A percentile compares a stretch with the other conserved stretches of the same genome.
These are phyloP conservation scores for Tupaia chinensis DNA, from an alignment of 2,113 vertebrate species.

Conservation along the genomic window DNA sequence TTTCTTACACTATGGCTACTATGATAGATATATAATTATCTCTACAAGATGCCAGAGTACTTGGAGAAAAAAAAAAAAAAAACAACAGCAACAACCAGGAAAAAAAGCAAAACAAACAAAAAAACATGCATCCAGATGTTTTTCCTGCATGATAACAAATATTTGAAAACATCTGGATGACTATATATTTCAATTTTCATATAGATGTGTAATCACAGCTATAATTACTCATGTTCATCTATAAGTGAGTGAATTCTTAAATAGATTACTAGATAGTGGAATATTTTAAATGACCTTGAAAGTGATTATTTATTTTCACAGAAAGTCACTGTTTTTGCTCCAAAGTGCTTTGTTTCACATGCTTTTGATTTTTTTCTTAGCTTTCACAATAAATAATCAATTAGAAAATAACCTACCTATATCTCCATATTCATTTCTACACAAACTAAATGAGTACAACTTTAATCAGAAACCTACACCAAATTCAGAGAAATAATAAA, in stretches of 20 bases:
- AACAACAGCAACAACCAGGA: background rate
- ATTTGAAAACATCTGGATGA: conserved; percentile 60
- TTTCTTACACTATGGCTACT: background rate
- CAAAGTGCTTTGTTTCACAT: background rate
- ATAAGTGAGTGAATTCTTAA: conserved; percentile 19
- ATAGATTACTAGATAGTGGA: background rate
- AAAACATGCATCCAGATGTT: conserved; percentile 21
- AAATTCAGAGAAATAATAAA: conserved; percentile 19
- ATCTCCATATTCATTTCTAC: background rate
- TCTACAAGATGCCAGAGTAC: background rate
- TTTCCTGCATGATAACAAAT: conserved; percentile 38
- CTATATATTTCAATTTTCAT: conserved; percentile 26
- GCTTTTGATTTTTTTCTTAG: background rate
- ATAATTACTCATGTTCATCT: background rate
- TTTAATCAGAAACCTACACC: background rate
- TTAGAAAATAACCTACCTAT: background rate
- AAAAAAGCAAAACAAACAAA: background rate
- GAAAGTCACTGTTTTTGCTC: background rate
- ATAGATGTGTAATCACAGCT: conserved; percentile 23
- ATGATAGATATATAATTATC: conserved; percentile 6
- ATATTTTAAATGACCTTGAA: background rate
- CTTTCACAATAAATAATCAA: conserved; percentile 6
- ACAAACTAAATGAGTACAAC: background rate
- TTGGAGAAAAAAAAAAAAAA: conserved; percentile 27
- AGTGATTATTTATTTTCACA: conserved; percentile 20